Evolutionary conservation across 2,113 vertebrate genomes (phyloP).

Genomic region (Natator depressus): DNA sequence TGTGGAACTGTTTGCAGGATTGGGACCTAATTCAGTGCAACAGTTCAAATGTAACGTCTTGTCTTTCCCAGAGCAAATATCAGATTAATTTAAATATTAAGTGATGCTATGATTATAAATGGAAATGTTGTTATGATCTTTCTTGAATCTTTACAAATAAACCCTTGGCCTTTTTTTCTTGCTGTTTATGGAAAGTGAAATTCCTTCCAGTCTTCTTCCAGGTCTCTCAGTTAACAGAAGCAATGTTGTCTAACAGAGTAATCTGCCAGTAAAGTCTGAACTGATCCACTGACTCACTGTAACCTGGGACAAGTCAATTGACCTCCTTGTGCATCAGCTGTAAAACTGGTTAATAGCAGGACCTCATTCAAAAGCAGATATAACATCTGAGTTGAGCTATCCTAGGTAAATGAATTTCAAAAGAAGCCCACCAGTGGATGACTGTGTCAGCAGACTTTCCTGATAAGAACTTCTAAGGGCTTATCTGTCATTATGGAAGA

Average conservation of each 20-base stretch:
- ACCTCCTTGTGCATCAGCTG: neutral
- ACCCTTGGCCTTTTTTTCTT: neutral
- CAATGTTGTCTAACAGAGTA: neutral
- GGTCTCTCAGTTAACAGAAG: neutral
- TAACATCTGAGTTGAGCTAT: neutral
- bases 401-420: neutral
- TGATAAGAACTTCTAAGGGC: neutral
- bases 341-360: neutral
- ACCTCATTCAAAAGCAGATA: neutral
- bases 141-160: constrained; percentile 10
- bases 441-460: neutral
- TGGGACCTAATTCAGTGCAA: neutral
- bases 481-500: neutral
- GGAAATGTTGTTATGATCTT: neutral
- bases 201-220: neutral
- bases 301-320: neutral
- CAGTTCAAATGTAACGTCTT: neutral
- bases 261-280: neutral
- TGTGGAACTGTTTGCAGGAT: neutral
- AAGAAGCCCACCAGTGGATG: neutral
- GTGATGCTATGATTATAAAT: neutral
- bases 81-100: neutral
- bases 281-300: neutral
- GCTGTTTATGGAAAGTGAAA: neutral
- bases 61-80: neutral